Percentiles rank a stretch among this genome's conserved stretches.
These are phyloP conservation scores for Phania funesta DNA, from an alignment of 2,888 invertebrate genomes.

Conservation along the genomic window DNA sequence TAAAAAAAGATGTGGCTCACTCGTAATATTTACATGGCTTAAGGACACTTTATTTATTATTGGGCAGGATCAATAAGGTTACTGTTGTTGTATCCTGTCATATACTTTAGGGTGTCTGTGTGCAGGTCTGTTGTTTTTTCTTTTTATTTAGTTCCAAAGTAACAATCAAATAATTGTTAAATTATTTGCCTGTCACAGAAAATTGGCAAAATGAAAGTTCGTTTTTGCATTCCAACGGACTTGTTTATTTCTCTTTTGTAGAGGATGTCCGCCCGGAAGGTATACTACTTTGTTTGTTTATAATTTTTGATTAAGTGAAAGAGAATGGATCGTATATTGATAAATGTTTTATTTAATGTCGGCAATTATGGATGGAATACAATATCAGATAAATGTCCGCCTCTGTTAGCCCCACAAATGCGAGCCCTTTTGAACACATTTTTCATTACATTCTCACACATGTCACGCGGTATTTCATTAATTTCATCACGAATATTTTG, in stretches of 20 bases:
- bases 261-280: too few relatives aligned
- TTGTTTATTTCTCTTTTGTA: constrained; percentile 8
- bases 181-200: constrained; percentile 30
- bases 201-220: constrained; percentile 33
- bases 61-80: constrained; percentile 21
- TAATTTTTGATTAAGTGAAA: too few relatives aligned
- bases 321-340: too few relatives aligned
- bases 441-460: too few relatives aligned
- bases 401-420: too few relatives aligned
- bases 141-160: constrained; percentile 45
- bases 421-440: too few relatives aligned
- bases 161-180: constrained; percentile 54
- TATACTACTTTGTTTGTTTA: not conserved
- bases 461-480: too few relatives aligned
- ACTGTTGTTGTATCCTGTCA: constrained; percentile 11
- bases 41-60: constrained; percentile 21
- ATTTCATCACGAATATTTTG: too few relatives aligned
- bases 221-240: not conserved
- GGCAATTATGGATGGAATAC: too few relatives aligned
- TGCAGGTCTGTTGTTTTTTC: not conserved
- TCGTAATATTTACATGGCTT: constrained; percentile 49
- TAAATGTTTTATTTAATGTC: too few relatives aligned
- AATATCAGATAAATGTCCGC: too few relatives aligned
- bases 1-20: constrained; percentile 13
- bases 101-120: not conserved